Conservation (phyloP, 2,113 vertebrate genomes). For the Sphyrna mokarran region DNA sequence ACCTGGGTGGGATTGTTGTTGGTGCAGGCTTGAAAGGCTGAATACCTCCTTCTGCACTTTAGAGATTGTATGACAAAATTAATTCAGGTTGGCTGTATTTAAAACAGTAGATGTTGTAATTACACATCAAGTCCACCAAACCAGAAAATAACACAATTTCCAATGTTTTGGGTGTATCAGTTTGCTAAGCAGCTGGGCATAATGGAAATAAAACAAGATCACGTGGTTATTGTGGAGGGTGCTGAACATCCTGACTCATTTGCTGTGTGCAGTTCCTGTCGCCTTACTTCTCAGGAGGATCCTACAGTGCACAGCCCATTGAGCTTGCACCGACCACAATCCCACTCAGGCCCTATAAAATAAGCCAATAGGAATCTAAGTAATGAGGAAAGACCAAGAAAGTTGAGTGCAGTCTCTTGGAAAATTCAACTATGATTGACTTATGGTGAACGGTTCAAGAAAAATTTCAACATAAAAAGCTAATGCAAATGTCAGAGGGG, state of each 20-base stretch:
- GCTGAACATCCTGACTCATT: not conserved
- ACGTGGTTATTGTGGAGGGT: not conserved
- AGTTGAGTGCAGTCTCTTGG: not conserved
- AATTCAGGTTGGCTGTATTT: not conserved
- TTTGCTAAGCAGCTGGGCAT: not conserved
- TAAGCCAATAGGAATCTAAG: not conserved
- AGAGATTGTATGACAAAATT: not conserved
- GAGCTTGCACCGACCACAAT: too few relatives aligned
- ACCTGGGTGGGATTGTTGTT: too few relatives aligned
- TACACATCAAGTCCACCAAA: not conserved
- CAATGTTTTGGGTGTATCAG: not conserved
- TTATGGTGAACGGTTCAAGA: not conserved
- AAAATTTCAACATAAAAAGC: not conserved
- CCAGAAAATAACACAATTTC: not conserved
- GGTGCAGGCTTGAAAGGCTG: too few relatives aligned
- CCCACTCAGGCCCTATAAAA: not conserved
- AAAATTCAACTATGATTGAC: not conserved
- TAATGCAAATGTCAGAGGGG: not conserved
- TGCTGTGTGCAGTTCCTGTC: not conserved
- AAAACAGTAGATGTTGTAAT: not conserved
- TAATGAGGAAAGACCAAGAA: not conserved
- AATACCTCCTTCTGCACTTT: too few relatives aligned
- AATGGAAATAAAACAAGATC: not conserved
- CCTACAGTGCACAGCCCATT: too few relatives aligned
- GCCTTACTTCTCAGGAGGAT: not conserved